Evolutionary conservation across 2,888 invertebrate genomes (phyloP).

Genomic region (Cataglyphis rosenhaueri): DNA sequence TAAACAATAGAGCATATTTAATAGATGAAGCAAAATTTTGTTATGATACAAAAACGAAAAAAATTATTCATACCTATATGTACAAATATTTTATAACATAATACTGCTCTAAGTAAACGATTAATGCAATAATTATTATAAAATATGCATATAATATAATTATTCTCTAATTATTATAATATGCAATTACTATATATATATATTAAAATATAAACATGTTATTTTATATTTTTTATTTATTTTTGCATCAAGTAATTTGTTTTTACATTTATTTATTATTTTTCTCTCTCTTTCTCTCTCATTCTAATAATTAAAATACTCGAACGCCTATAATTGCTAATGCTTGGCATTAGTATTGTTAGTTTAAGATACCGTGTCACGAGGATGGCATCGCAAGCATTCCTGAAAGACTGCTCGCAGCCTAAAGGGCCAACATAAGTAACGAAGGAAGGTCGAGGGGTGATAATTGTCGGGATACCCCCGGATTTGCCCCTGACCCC

Average conservation of each 20-base stretch:
- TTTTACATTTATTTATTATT: background rate
- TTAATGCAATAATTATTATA: background rate
- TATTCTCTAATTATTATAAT: background rate
- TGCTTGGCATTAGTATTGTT: background rate
- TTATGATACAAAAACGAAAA: background rate
- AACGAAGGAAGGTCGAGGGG: conserved; percentile 73
- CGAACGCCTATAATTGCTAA: background rate
- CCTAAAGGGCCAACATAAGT: conserved; percentile 63
- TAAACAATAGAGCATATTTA: background rate
- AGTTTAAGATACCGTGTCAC: background rate
- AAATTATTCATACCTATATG: background rate
- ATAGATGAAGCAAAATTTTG: background rate
- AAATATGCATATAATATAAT: background rate
- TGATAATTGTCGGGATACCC: conserved; percentile 78
- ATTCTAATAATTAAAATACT: conserved; percentile 7
- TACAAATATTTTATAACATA: background rate
- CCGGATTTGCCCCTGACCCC: conserved; percentile 73
- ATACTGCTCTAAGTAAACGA: background rate
- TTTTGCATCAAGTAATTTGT: too few relatives aligned
- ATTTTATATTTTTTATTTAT: too few relatives aligned
- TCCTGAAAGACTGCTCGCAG: conserved; percentile 62
- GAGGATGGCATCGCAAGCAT: conserved; percentile 59
- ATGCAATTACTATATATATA: too few relatives aligned
- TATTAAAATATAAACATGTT: too few relatives aligned
- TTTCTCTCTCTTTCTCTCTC: background rate